phyloP scores from a whole-genome alignment of 2,113 vertebrate species.

The Serilophus lunatus region DNA sequence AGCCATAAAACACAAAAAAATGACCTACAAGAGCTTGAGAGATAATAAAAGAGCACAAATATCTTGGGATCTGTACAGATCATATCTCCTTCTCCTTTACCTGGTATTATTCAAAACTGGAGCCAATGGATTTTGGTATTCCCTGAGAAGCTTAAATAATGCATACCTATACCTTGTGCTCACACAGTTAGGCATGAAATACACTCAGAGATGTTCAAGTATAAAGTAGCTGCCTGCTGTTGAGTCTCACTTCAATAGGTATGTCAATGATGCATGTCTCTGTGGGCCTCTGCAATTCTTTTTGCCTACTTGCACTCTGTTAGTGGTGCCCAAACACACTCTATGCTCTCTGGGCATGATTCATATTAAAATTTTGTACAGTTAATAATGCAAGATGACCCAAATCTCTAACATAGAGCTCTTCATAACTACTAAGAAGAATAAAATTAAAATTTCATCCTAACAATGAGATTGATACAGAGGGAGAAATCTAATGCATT shows the following conservation, averaged over 20 bases:
- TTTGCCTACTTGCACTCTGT: neutral
- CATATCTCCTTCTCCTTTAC: neutral
- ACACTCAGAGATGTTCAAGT: neutral
- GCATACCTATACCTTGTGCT: neutral
- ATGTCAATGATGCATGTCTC: neutral
- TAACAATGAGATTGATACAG: neutral
- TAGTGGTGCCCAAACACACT: neutral
- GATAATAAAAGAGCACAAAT: neutral
- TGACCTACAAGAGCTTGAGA: neutral
- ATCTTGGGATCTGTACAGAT: neutral
- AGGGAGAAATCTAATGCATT: neutral
- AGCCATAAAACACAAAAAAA: neutral
- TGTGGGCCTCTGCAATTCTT: neutral
- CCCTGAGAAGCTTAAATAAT: neutral
- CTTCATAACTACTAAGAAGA: neutral
- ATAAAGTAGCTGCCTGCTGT: constrained; percentile 27
- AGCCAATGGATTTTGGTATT: neutral
- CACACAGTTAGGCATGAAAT: constrained; percentile 6
- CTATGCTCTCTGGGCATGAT: neutral
- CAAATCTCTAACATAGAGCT: neutral
- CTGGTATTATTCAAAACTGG: neutral
- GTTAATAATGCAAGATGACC: neutral
- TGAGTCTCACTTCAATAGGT: neutral
- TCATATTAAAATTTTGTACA: neutral
- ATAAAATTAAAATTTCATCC: neutral